Conservation (phyloP, 2,888 invertebrate genomes). For the Linyphia triangularis region DNA sequence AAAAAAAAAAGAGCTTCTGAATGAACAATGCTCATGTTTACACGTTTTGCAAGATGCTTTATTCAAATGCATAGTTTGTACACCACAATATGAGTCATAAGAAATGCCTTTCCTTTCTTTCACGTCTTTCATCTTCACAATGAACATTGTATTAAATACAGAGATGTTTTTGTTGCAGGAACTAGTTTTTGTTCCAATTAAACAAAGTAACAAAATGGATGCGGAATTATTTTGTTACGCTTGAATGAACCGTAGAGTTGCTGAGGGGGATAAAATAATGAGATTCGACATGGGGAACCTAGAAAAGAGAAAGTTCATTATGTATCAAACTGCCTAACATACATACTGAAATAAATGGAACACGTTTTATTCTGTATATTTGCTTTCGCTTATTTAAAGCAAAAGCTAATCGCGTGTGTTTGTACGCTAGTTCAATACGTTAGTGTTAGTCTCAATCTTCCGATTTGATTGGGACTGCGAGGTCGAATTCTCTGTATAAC, state of each 20-base stretch:
- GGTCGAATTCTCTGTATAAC: no score
- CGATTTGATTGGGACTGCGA: no score
- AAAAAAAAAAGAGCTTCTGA: no score
- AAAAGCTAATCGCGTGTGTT: background rate
- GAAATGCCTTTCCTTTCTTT: constrained; percentile 7
- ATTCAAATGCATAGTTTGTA: no score
- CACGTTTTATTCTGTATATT: background rate
- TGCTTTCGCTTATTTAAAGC: background rate
- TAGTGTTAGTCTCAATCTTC: no score
- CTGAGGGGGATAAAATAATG: background rate
- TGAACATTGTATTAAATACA: background rate
- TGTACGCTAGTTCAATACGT: background rate
- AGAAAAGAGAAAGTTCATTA: background rate
- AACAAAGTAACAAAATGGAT: background rate
- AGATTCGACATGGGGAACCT: background rate
- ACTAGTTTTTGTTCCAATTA: background rate
- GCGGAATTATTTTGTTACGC: background rate
- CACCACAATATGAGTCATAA: no score
- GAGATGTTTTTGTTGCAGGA: background rate
- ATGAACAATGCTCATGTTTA: no score
- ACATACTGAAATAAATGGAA: background rate
- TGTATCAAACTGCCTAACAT: background rate
- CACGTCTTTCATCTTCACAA: background rate
- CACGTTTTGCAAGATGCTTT: no score
- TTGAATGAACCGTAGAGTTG: background rate